A percentile compares a stretch with the other conserved stretches of the same genome.
Evolutionary conservation across 2,113 vertebrate genomes (phyloP).

Genomic region (Pteropus alecto): DNA sequence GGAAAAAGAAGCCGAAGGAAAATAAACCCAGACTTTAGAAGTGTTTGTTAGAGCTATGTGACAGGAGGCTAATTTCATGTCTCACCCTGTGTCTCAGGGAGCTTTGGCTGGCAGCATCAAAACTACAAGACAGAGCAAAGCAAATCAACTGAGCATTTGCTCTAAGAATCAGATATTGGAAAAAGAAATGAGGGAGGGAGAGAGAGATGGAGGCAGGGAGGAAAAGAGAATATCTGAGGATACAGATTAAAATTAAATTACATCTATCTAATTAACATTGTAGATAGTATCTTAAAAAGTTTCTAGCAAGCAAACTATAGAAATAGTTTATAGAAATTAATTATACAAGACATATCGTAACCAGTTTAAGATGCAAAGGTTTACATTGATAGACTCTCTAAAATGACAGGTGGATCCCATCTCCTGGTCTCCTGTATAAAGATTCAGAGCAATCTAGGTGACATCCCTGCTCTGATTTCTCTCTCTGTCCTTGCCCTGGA

Average conservation of each 20-base stretch:
- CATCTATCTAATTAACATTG: not conserved
- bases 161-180: not conserved
- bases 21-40: not conserved
- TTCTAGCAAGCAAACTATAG: not conserved
- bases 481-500: not conserved
- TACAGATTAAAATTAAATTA: not conserved
- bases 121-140: not conserved
- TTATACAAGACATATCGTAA: not conserved
- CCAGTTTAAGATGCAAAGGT: not conserved
- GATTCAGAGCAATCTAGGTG: not conserved
- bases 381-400: not conserved
- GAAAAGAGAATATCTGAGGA: not conserved
- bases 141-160: not conserved
- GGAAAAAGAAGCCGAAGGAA: conserved; percentile 41
- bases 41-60: rapidly evolving
- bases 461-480: not conserved
- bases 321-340: not conserved
- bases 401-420: not conserved
- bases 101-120: not conserved
- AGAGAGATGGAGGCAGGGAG: not conserved
- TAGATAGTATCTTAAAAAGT: not conserved
- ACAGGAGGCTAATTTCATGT: not conserved
- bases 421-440: not conserved
- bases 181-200: not conserved
- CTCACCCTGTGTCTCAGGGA: not conserved